Percentiles rank a stretch among this genome's conserved stretches.
Evolutionary conservation across 1,140 invertebrate species (phyloP).

Genomic region (Galleria mellonella): DNA sequence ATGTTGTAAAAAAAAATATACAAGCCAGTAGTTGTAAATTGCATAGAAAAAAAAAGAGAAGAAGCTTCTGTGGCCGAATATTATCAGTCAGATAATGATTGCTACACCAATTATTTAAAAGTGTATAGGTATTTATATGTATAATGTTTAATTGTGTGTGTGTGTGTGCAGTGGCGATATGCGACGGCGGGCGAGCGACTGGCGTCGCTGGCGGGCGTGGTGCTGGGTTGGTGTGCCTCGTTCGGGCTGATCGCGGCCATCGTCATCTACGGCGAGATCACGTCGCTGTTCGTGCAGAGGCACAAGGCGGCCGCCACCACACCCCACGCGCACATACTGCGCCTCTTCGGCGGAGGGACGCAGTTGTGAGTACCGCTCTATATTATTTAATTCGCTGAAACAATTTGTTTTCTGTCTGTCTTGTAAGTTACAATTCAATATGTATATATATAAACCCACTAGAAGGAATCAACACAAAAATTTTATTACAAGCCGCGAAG

Average conservation of each 20-base stretch:
- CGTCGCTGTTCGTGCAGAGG: constrained; percentile 77
- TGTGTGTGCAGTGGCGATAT: constrained; percentile 56
- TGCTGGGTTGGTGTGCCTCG: constrained; percentile 33
- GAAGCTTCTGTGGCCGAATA: too few relatives aligned
- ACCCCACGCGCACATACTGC: constrained; percentile 52
- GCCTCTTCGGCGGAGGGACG: constrained; percentile 67
- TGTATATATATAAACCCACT: too few relatives aligned
- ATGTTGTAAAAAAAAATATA: too few relatives aligned
- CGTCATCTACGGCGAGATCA: constrained; percentile 82
- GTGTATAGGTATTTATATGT: too few relatives aligned
- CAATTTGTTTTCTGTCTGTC: background rate
- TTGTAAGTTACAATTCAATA: background rate
- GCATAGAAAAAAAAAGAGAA: too few relatives aligned
- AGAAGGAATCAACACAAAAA: too few relatives aligned
- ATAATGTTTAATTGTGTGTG: background rate
- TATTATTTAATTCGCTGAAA: too few relatives aligned
- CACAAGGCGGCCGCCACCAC: constrained; percentile 45
- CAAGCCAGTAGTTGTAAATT: too few relatives aligned
- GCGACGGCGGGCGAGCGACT: constrained; percentile 33
- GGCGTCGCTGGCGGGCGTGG: constrained; percentile 29
- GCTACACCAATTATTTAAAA: too few relatives aligned
- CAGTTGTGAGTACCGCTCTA: constrained; percentile 76
- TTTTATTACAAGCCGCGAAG: too few relatives aligned
- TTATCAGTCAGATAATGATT: too few relatives aligned
- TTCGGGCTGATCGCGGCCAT: constrained; percentile 78